Evolutionary conservation across 2,113 vertebrate genomes (phyloP).

Genomic region (Dromiciops gliroides): DNA sequence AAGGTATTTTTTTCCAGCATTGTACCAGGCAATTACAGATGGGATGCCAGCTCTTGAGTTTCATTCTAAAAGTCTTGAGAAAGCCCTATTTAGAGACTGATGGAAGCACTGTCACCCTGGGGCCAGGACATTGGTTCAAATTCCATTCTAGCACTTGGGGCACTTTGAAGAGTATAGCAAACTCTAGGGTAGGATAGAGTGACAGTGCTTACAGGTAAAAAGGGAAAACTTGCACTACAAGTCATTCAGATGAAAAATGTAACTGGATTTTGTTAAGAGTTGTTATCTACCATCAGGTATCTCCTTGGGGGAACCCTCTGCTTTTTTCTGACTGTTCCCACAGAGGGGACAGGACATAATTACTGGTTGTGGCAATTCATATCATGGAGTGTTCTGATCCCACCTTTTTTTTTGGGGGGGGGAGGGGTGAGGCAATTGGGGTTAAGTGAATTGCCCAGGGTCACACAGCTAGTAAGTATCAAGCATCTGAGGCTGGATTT

Average conservation of each 20-base stretch:
- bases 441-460: too few relatives aligned
- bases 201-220: background rate
- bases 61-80: background rate
- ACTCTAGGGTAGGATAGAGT: background rate
- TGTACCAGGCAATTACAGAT: accelerated
- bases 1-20: background rate
- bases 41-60: background rate
- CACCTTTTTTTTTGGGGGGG: too few relatives aligned
- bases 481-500: too few relatives aligned
- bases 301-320: background rate
- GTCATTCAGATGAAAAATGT: background rate
- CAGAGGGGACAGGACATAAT: too few relatives aligned
- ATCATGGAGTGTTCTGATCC: background rate
- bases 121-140: background rate
- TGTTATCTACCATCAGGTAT: background rate
- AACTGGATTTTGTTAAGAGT: background rate
- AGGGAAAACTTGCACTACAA: background rate
- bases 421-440: too few relatives aligned
- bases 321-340: background rate
- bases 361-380: background rate
- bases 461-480: too few relatives aligned
- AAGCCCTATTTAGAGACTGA: background rate
- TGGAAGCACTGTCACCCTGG: background rate
- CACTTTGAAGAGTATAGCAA: background rate
- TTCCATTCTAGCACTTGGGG: background rate